phyloP scores from a whole-genome alignment of 2,888 invertebrate species.

The Platerodrilus igneus region DNA sequence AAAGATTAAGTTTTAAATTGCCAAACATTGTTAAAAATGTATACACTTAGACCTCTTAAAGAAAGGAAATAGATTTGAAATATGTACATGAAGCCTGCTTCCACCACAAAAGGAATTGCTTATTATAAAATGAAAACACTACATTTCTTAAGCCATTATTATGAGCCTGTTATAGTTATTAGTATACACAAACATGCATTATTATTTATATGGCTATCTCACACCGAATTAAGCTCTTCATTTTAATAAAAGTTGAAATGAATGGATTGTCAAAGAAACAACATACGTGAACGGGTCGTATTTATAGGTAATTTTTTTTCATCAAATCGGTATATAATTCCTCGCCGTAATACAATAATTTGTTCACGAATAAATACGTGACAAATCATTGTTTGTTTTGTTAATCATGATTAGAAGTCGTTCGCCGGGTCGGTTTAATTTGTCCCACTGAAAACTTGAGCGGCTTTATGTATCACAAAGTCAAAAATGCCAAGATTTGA shows the following conservation, averaged over 20 bases:
- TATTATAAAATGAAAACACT: conserved; percentile 17
- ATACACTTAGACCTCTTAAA: conserved; percentile 18
- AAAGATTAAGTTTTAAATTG: too few species aligned
- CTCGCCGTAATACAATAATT: conserved; percentile 17
- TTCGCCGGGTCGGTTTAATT: conserved; percentile 47
- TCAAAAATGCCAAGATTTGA: background rate
- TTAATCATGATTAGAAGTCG: conserved; percentile 40
- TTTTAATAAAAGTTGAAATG: conserved; percentile 9
- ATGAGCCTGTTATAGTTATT: conserved; percentile 19
- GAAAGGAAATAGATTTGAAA: conserved; percentile 15
- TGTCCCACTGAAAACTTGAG: conserved; percentile 34
- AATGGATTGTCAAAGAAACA: conserved; percentile 8
- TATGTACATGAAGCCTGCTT: conserved; percentile 23
- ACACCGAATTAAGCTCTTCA: conserved; percentile 12
- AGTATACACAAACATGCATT: conserved; percentile 22
- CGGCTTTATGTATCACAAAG: conserved; percentile 35
- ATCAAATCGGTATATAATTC: conserved; percentile 16
- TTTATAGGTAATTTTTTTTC: conserved; percentile 7
- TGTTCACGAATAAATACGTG: too few species aligned
- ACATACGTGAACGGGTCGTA: conserved; percentile 10
- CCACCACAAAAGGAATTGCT: conserved; percentile 17
- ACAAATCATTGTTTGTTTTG: too few species aligned
- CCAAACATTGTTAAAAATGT: too few species aligned
- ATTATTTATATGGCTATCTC: conserved; percentile 11
- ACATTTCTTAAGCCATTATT: conserved; percentile 19